phyloP scores from a whole-genome alignment of 2,113 vertebrate genomes.

The Oxyruncus cristatus region DNA sequence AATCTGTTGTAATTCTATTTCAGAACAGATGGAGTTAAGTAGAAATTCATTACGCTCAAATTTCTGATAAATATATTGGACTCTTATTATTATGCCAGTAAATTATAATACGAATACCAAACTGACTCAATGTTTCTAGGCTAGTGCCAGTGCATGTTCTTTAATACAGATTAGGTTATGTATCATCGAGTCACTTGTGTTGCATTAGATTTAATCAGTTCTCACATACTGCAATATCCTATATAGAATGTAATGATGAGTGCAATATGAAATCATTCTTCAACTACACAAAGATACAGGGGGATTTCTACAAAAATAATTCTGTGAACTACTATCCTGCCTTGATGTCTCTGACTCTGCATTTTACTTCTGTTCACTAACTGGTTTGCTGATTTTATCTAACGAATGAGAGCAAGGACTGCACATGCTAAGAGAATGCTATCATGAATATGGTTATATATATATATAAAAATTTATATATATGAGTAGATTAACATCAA shows the following conservation, averaged over 20 bases:
- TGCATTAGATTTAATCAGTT: not conserved
- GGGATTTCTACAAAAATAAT: not conserved
- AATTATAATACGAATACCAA: not conserved
- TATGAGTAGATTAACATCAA: not conserved
- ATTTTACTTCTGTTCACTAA: not conserved
- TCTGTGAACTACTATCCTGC: not conserved
- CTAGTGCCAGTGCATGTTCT: not conserved
- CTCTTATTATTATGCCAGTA: not conserved
- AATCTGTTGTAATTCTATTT: not conserved
- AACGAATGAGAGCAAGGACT: not conserved
- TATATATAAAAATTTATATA: not conserved
- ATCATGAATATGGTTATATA: not conserved
- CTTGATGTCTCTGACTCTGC: not conserved
- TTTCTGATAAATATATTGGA: not conserved
- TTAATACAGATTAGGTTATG: not conserved
- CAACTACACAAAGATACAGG: not conserved
- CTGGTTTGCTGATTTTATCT: not conserved
- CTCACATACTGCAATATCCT: not conserved
- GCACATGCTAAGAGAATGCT: not conserved
- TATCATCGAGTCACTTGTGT: not conserved
- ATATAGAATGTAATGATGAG: not conserved
- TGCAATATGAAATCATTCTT: not conserved
- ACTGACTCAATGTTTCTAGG: not conserved
- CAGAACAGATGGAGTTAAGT: not conserved
- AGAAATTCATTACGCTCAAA: not conserved